These are phyloP conservation scores for Drosophila fuyamai DNA, from an alignment of 1,140 invertebrate genomes.

Conservation along the genomic window DNA sequence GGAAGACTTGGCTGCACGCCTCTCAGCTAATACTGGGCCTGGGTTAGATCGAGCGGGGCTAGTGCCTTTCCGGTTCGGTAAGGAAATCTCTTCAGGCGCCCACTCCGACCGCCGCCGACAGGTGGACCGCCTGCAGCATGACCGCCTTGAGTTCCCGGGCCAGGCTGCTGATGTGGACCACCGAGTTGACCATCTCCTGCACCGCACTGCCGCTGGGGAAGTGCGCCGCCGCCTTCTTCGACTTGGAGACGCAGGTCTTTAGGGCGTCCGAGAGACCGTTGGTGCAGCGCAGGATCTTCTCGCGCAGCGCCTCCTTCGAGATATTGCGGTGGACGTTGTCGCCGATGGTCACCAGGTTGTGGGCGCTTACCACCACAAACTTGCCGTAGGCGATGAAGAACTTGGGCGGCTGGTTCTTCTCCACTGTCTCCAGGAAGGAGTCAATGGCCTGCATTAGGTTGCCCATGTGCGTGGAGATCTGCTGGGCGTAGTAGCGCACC, in stretches of 20 bases:
- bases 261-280: constrained; percentile 94
- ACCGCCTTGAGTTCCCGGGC: constrained; percentile 91
- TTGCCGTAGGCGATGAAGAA: constrained; percentile 97
- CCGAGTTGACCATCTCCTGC: constrained; percentile 96
- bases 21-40: constrained; percentile 44
- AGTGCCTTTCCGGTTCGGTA: not conserved
- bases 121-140: constrained; percentile 86
- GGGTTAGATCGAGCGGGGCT: not conserved
- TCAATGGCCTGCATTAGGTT: constrained; percentile 95
- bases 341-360: constrained; percentile 96
- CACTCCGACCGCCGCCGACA: constrained; percentile 55
- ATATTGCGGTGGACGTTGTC: constrained; percentile 95
- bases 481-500: constrained; percentile 93
- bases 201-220: constrained; percentile 95
- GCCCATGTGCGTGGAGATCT: constrained; percentile 92
- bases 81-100: constrained; percentile 40
- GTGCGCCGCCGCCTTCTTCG: constrained; percentile 94
- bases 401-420: constrained; percentile 96
- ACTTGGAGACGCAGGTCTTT: constrained; percentile 93
- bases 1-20: constrained; percentile 61
- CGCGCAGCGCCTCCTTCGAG: constrained; percentile 89
- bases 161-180: constrained; percentile 92
- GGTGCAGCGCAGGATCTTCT: constrained; percentile 91
- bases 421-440: constrained; percentile 95
- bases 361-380: constrained; percentile 96